phyloP scores from a whole-genome alignment of 2,797 vertebrate species.

The Sphaeramia orbicularis region DNA sequence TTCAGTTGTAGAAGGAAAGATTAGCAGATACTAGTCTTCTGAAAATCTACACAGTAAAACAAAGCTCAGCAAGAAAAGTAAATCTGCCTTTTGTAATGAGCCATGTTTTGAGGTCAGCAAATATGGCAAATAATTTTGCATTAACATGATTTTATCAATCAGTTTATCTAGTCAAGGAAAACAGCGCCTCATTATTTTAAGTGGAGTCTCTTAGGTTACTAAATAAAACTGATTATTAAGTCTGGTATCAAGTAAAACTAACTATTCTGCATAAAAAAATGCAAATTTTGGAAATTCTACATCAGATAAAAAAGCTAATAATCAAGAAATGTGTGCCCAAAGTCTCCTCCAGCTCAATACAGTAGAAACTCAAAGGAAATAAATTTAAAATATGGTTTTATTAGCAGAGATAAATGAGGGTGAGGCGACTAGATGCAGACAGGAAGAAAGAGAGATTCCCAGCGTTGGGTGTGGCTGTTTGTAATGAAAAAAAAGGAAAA shows the following conservation, averaged over 20 bases:
- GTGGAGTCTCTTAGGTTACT: too few species aligned
- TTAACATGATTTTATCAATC: too few species aligned
- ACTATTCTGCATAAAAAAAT: not conserved
- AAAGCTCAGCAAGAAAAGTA: too few species aligned
- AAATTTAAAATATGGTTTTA: slow-evolving; percentile 32
- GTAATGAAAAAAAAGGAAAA: slow-evolving; percentile 20
- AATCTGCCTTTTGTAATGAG: too few species aligned
- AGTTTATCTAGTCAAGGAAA: too few species aligned
- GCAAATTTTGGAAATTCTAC: slow-evolving; percentile 16
- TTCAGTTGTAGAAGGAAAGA: too few species aligned
- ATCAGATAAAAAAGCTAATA: slow-evolving; percentile 4
- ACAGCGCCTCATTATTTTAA: too few species aligned
- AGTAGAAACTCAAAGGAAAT: slow-evolving; percentile 28
- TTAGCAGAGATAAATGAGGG: slow-evolving; percentile 34
- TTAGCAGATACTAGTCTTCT: too few species aligned
- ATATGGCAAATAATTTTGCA: too few species aligned
- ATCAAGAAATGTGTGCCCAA: slow-evolving; percentile 32
- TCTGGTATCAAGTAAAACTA: not conserved
- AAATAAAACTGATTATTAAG: not conserved
- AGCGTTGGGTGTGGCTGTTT: slow-evolving; percentile 63
- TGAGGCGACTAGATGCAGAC: slow-evolving; percentile 5
- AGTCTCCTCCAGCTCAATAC: slow-evolving; percentile 3
- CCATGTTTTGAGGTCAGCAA: too few species aligned
- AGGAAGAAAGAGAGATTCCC: slow-evolving; percentile 36
- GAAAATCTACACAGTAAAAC: too few species aligned